phyloP scores from a whole-genome alignment of 2,888 invertebrate genomes.

The Drosophila eohydei region DNA sequence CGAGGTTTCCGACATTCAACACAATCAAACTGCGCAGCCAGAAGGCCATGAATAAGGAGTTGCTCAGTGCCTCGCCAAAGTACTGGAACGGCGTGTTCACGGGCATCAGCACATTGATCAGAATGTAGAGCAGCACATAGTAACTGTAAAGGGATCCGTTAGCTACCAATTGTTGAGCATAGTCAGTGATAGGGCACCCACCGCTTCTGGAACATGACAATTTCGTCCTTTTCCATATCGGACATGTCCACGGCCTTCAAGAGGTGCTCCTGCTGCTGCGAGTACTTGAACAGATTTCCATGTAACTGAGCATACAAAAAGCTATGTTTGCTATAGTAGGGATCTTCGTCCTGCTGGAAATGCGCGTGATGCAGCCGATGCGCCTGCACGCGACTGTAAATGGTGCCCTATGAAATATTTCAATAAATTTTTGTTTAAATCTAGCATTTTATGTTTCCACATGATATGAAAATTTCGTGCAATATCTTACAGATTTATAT shows the following conservation, averaged over 20 bases:
- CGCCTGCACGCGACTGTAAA: slow-evolving; percentile 93
- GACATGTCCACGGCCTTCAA: slow-evolving; percentile 90
- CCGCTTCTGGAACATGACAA: slow-evolving; percentile 93
- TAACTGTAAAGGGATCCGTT: slow-evolving; percentile 85
- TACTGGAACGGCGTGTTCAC: slow-evolving; percentile 92
- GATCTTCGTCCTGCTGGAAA: slow-evolving; percentile 91
- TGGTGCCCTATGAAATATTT: slow-evolving; percentile 87
- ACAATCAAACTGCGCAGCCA: slow-evolving; percentile 89
- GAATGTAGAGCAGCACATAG: slow-evolving; percentile 88
- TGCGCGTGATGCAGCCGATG: slow-evolving; percentile 93
- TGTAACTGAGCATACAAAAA: slow-evolving; percentile 93
- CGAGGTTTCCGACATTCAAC: slow-evolving; percentile 89
- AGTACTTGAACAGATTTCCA: slow-evolving; percentile 89
- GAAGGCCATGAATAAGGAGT: slow-evolving; percentile 88
- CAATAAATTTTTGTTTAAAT: background rate
- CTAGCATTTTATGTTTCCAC: no score
- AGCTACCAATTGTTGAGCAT: no score
- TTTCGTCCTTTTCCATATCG: slow-evolving; percentile 91
- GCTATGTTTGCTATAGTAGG: slow-evolving; percentile 91
- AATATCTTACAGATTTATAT: no score
- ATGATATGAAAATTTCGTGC: no score
- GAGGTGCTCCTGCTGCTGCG: slow-evolving; percentile 88
- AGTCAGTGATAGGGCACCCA: slow-evolving; percentile 80
- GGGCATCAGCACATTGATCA: slow-evolving; percentile 89
- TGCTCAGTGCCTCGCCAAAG: slow-evolving; percentile 89